Percentiles rank a stretch among this genome's conserved stretches.
phyloP scores from a whole-genome alignment of 2,888 invertebrate genomes.

The Drosophila hamatofila region DNA sequence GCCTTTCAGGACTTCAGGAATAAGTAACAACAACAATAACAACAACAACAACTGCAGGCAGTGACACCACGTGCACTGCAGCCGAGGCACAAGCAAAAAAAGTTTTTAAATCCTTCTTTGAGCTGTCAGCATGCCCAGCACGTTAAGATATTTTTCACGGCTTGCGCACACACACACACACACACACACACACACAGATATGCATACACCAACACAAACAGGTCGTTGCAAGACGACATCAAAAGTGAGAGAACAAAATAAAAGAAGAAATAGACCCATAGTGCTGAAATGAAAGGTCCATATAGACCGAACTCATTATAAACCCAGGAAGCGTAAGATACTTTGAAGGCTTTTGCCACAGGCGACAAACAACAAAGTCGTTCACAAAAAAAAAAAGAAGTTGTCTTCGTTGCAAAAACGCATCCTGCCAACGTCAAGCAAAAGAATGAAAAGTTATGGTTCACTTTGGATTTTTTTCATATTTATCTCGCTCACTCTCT shows the following conservation, averaged over 20 bases:
- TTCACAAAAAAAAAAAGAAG: not conserved
- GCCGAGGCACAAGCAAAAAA: slow-evolving; percentile 25
- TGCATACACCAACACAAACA: slow-evolving; percentile 17
- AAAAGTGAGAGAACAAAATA: slow-evolving; percentile 60
- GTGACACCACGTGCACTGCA: slow-evolving; percentile 49
- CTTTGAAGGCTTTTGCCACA: slow-evolving; percentile 69
- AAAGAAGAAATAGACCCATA: slow-evolving; percentile 33
- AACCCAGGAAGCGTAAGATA: slow-evolving; percentile 70
- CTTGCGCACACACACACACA: slow-evolving; percentile 48
- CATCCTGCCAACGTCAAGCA: slow-evolving; percentile 64
- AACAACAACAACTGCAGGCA: slow-evolving; percentile 32
- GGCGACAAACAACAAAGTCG: slow-evolving; percentile 66
- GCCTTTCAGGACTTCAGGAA: slow-evolving; percentile 15
- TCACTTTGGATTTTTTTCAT: slow-evolving; percentile 23
- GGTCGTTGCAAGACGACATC: slow-evolving; percentile 57
- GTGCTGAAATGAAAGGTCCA: slow-evolving; percentile 58
- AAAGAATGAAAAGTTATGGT: slow-evolving; percentile 69
- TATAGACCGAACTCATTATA: slow-evolving; percentile 72
- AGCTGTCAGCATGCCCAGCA: slow-evolving; percentile 62
- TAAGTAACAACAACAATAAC: slow-evolving; percentile 27
- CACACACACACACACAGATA: slow-evolving; percentile 29
- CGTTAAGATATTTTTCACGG: slow-evolving; percentile 66
- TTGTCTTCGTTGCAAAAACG: slow-evolving; percentile 69
- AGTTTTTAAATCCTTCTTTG: slow-evolving; percentile 67
- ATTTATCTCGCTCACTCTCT: not conserved